Base-by-base conservation (phyloP, 2,797 vertebrate species). In the Halcyon smyrnensis region DNA sequence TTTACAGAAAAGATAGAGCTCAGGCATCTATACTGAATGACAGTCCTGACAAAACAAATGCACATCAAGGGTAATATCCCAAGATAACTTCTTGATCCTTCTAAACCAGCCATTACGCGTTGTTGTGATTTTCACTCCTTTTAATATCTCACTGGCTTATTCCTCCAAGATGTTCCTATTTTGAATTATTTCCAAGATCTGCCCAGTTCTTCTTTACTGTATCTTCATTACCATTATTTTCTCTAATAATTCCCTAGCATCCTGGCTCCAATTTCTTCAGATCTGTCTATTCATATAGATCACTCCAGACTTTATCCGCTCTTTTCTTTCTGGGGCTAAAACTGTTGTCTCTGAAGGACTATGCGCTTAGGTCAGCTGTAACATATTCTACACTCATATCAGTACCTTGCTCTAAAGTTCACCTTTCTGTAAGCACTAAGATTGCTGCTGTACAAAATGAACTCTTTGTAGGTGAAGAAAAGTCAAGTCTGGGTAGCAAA, bases 41-140 rank as follows among this genome's bases (percentile, higher is more conserved):
- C 0, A 0, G 48, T 68, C 46, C 39, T 4, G 1, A 68, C 9
- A 50, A 67, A 85, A 45, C 6, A 67, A 67, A 50, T 36, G 51
- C 77, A 68, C 77, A 73, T 60, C 12, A 60, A 78, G 9, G 51
- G 15, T 39, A 74, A 65, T 28, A 71, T 36, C 57, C 18, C 63
- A 57, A n/a, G 23, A 30, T 2, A 80, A 23, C n/a, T 69, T 80
- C 16, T 54, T 80, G 17, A 62, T 59, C 48, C 15, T 45, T 37
- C 34, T 59, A 54, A 88, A 34, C 23, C 51, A 53, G 37, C 15
- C 46, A 36, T 41, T 41, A 74, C 8, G 4, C 12, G 18, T 11
- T 30, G 36, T 56, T n/a, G 56, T 70, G 57, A 79, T 50, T 70
- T 69, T 75, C 2, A 3, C 18, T 59, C 19, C 50, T 69, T 73